Base-by-base conservation (phyloP, 2,888 invertebrate genomes). In the Callimorpha dominula region DNA sequence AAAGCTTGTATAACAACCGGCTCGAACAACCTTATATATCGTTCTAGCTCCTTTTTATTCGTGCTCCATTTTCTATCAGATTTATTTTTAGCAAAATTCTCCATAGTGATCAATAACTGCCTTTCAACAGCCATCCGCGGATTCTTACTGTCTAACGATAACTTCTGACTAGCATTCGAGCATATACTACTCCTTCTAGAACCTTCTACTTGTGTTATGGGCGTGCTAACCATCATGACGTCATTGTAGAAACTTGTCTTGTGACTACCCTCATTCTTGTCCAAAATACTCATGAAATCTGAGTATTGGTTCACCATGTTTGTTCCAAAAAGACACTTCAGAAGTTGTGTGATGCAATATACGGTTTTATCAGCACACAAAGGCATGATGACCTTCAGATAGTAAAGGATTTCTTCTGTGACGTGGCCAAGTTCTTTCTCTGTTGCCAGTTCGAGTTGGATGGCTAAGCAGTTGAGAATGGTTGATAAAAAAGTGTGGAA, bases 1-100 rank as follows among this genome's bases (percentile, higher is more conserved):
- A 99, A 95, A 77, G 99, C 97, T 92, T 98, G 98, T 87, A 99
- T 99, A 74, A 99, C 99, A 92, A 99, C 97, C 0, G 99, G 98
- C 91, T 99, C 99, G 94, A 99, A 99, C 85, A 99, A 96, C 83
- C 99, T 96, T 79, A 99, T 99, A 91, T 98, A 98, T 79, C 97
- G 96, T 83, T 98, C 97, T 86, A 95, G 85, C 75, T 96, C 96
- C 65, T 93, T 94, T 80, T 96, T 95, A 86, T 96, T 95, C 0
- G 94, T 94, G 73, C 93, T 93, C 95, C 95, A 95, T 67, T 96
- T 96, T 54, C 93, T 89, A 83, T 96, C 96, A 9, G 88, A 91
- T 68, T 93, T 93, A 76, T 95, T 95, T 83, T 93, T 95, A 0
- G 93, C 88, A 68, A 96, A 96, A 80, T 92, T 94, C 88, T 95